Evolutionary conservation across 2,797 vertebrate species (phyloP), one percentile per base, ranked within the genome.

Genomic region (Pseudotriccus pelzelni): DNA sequence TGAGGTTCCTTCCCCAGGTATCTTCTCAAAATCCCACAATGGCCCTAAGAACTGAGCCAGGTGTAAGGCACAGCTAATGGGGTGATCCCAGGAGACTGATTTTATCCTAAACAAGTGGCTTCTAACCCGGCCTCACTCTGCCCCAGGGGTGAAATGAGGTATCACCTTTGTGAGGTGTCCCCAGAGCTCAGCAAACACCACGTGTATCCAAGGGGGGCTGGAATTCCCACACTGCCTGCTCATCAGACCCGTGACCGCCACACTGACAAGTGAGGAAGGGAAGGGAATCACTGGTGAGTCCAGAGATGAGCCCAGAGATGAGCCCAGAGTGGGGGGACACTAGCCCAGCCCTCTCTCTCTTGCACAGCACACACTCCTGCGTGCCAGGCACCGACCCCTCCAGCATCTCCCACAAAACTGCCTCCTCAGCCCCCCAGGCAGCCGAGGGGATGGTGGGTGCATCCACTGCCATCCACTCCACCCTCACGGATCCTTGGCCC

Each of bases 121-220:
- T 25, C 55, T 3, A 18, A 21, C 5, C 30, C 3, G 4, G 49
- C 21, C 18, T 34, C 4, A 8, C 12, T 23, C 8, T 39, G n/a
- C 32, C 36, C 30, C 7, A 3, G 8, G 55, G 49, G 27, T 0
- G 0, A 39, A 20, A 8, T 2, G 43, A 53, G 56, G 11, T 32
- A 1, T 47, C 17, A 13, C 7, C 19, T 78, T 34, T 46, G 56
- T 60, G 2, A 60, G 7, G 23, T 1, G 4, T 1, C 44, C 0
- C 1, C 16, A 1, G 25, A 49, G 28, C 27, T 60, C 58, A 21
- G 34, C 28, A 4, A 7, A 16, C 6, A 32, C 21, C 28, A 6
- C 0, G 1, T 3, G 4, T 4, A 21, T 9, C 24, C 39, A 18
- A 34, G 55, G 44, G 21, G 36, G 14, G 12, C 4, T 30, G 36